Conservation (phyloP, 1,140 invertebrate genomes). For the Nasonia vitripennis region DNA sequence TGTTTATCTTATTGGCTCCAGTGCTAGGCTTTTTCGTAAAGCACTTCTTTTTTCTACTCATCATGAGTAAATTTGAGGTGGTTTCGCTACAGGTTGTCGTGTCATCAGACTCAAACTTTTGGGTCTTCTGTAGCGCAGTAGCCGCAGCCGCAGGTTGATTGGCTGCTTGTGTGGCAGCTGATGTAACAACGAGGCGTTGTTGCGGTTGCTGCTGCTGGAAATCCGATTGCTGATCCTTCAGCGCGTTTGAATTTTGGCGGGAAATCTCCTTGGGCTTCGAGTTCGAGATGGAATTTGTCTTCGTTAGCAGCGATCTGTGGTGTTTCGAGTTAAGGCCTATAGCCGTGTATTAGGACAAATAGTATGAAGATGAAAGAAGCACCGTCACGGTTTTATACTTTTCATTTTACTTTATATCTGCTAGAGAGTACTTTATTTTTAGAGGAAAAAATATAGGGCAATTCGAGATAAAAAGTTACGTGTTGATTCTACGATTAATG, state of each 20-base stretch:
- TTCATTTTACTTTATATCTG: constrained; percentile 2
- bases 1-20: constrained; percentile 52
- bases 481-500: too few species aligned
- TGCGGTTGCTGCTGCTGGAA: constrained; percentile 50
- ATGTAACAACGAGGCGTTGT: neutral
- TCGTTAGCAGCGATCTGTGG: constrained; percentile 71
- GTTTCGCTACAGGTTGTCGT: constrained; percentile 70
- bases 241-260: constrained; percentile 57
- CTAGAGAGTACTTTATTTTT: neutral
- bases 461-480: too few species aligned
- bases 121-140: constrained; percentile 35
- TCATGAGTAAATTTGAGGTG: constrained; percentile 67
- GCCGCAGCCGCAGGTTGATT: neutral
- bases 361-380: constrained; percentile 71
- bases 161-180: neutral
- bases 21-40: constrained; percentile 70
- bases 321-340: constrained; percentile 75
- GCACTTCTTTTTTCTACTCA: constrained; percentile 64
- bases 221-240: constrained; percentile 53
- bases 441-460: neutral
- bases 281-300: constrained; percentile 67
- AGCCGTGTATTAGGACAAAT: constrained; percentile 74
- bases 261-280: constrained; percentile 63
- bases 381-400: constrained; percentile 68
- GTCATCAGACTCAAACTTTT: constrained; percentile 70